These are phyloP conservation scores for Serrognathus titanus DNA, from an alignment of 2,888 invertebrate genomes.

Conservation along the genomic window DNA sequence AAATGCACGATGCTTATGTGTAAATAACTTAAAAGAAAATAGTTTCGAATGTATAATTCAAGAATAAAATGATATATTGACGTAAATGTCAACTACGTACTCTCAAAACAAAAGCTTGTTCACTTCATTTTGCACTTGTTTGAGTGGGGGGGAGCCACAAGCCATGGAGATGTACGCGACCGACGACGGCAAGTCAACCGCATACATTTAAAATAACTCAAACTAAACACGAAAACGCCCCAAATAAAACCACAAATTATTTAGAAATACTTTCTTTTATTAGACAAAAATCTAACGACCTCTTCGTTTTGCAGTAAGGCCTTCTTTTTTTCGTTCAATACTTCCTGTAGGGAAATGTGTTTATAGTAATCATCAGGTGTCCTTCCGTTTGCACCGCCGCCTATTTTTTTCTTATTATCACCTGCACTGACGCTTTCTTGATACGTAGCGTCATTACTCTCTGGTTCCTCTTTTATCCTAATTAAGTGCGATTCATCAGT, in stretches of 20 bases:
- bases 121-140: slow-evolving; percentile 31
- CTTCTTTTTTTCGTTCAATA: slow-evolving; percentile 34
- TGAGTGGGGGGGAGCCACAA: slow-evolving; percentile 18
- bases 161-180: neutral
- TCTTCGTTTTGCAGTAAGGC: slow-evolving; percentile 31
- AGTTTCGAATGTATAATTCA: slow-evolving; percentile 13
- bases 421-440: slow-evolving; percentile 5
- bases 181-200: neutral
- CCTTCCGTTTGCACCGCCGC: neutral
- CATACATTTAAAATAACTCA: neutral
- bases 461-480: slow-evolving; percentile 9
- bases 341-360: slow-evolving; percentile 30
- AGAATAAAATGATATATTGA: slow-evolving; percentile 29
- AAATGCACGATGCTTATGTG: slow-evolving; percentile 15
- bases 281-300: slow-evolving; percentile 29
- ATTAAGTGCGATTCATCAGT: slow-evolving; percentile 4
- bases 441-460: slow-evolving; percentile 5
- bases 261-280: slow-evolving; percentile 24
- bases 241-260: slow-evolving; percentile 7
- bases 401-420: neutral
- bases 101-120: slow-evolving; percentile 40
- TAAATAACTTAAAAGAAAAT: slow-evolving; percentile 11
- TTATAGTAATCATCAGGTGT: slow-evolving; percentile 25
- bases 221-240: neutral
- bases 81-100: slow-evolving; percentile 38